These are phyloP conservation scores for Drosophila repletoides DNA, from an alignment of 1,140 invertebrate genomes.

Conservation along the genomic window DNA sequence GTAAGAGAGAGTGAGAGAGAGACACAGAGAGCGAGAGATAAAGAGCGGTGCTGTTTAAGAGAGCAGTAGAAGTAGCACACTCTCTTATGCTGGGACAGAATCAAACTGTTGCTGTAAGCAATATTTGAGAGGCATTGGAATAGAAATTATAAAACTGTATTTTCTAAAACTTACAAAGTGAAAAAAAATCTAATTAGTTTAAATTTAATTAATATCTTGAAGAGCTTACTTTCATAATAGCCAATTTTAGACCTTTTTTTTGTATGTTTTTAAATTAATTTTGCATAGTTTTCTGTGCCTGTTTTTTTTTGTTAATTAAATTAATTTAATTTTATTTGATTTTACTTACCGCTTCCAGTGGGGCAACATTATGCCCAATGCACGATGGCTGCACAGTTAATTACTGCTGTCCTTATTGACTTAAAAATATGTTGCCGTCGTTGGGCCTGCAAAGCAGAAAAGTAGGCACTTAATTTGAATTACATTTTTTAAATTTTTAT, in stretches of 20 bases:
- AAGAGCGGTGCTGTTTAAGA: conserved; percentile 29
- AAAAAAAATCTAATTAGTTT: no score
- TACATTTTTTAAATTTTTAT: background rate
- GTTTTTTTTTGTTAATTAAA: background rate
- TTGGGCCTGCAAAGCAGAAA: conserved; percentile 68
- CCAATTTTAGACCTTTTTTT: no score
- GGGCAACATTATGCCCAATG: conserved; percentile 80
- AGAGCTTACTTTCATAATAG: no score
- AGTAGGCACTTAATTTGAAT: conserved; percentile 57
- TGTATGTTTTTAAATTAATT: background rate
- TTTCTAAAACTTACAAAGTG: no score
- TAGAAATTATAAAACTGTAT: background rate
- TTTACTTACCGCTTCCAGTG: conserved; percentile 79
- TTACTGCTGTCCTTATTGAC: conserved; percentile 58
- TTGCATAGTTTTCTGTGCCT: background rate
- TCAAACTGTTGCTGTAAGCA: background rate
- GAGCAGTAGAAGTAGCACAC: background rate
- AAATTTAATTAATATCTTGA: no score
- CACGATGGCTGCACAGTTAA: conserved; percentile 61
- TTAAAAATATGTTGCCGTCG: conserved; percentile 66
- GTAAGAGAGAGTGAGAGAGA: conserved; percentile 1
- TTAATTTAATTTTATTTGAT: background rate
- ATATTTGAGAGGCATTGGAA: conserved; percentile 14
- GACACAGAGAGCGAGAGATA: background rate
- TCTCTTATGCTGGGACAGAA: background rate